phyloP scores from a whole-genome alignment of 1,140 invertebrate genomes.

The Penaeus vannamei region DNA sequence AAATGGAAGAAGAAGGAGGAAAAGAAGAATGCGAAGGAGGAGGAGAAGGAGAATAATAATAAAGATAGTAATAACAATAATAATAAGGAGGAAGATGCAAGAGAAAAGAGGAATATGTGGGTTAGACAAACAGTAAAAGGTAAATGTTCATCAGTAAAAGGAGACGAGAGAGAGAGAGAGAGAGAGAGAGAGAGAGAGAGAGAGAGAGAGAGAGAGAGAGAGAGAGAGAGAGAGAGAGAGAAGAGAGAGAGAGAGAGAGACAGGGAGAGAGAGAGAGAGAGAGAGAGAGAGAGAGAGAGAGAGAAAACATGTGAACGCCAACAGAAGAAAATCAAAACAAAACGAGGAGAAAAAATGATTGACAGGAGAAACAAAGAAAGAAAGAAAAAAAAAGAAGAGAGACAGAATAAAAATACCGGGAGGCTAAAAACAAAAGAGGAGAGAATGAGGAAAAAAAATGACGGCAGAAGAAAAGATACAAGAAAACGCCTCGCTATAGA shows the following conservation, averaged over 20 bases:
- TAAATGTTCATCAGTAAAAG: too few species aligned
- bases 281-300: too few species aligned
- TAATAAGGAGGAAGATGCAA: not conserved
- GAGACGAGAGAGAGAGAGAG: too few species aligned
- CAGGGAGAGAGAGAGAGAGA: too few species aligned
- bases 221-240: too few species aligned
- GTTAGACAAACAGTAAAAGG: not conserved
- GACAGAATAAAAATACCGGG: not conserved
- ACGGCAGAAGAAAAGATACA: not conserved
- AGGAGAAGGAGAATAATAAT: too few species aligned
- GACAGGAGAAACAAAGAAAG: not conserved
- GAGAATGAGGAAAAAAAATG: constrained; percentile 2
- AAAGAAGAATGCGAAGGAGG: too few species aligned
- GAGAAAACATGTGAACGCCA: not conserved
- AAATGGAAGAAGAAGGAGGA: too few species aligned
- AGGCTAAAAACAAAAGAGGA: not conserved
- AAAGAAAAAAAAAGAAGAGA: not conserved
- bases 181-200: too few species aligned
- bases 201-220: too few species aligned
- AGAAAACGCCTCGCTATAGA: not conserved
- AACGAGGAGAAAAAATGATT: not conserved
- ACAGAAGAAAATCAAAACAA: not conserved
- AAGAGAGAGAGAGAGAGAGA: too few species aligned
- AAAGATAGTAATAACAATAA: not conserved
- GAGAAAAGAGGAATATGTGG: not conserved